Conservation (phyloP, 2,797 vertebrate genomes). For the Sylvia borin region DNA sequence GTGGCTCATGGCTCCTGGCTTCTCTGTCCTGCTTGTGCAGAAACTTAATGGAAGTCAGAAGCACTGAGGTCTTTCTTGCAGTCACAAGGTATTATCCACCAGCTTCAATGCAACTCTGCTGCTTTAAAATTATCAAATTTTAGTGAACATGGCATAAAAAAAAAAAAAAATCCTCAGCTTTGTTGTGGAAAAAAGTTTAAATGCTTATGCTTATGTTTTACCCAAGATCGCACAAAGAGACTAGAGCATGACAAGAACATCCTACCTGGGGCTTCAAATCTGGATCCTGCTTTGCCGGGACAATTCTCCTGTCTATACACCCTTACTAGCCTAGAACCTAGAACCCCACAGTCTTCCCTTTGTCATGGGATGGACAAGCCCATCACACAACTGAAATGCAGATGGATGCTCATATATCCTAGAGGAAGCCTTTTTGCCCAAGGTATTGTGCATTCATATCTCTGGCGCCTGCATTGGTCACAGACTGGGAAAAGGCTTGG, state of each 20-base stretch:
- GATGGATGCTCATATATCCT: neutral
- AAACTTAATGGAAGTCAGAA: neutral
- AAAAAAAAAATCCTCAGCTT: neutral
- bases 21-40: neutral
- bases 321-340: neutral
- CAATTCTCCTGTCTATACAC: neutral
- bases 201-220: neutral
- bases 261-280: neutral
- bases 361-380: neutral
- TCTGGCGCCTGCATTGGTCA: rapidly evolving
- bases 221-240: neutral
- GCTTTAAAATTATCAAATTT: neutral
- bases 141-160: neutral
- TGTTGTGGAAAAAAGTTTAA: neutral
- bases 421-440: neutral
- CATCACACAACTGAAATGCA: neutral
- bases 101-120: neutral
- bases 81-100: neutral
- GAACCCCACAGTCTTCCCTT: neutral
- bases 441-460: rapidly evolving
- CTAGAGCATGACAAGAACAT: neutral
- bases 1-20: neutral
- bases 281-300: neutral
- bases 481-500: neutral
- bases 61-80: neutral